Conservation (phyloP, 2,888 invertebrate species). For the Acanthococcus lagerstroemiae region DNA sequence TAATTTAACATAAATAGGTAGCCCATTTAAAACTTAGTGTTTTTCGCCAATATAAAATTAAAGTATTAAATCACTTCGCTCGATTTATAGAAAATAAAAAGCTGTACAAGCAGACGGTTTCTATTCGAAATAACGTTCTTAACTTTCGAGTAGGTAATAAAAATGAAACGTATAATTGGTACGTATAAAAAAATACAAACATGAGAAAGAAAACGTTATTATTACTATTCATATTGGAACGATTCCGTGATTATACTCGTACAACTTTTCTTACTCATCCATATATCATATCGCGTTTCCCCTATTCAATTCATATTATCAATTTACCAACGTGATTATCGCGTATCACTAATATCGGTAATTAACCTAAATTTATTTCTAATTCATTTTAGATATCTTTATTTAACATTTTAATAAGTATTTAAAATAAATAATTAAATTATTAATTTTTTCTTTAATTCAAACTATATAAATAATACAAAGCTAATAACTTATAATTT, state of each 20-base stretch:
- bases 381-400: neutral
- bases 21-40: neutral
- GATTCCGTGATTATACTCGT: no score
- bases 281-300: neutral
- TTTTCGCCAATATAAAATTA: neutral
- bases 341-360: no score
- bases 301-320: no score
- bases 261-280: neutral
- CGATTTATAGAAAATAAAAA: neutral
- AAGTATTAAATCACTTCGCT: neutral
- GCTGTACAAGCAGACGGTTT: neutral
- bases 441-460: neutral
- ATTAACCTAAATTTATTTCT: neutral
- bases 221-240: no score
- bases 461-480: constrained; percentile 2
- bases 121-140: neutral
- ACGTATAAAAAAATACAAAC: neutral
- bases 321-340: neutral
- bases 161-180: neutral
- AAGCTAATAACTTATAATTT: constrained; percentile 32
- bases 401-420: neutral
- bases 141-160: neutral
- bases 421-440: neutral
- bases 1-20: neutral
- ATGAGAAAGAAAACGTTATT: neutral